Percentiles rank a stretch among this genome's conserved stretches.
Conservation (phyloP, 2,888 invertebrate species). For the Ennomos fuscantarius region DNA sequence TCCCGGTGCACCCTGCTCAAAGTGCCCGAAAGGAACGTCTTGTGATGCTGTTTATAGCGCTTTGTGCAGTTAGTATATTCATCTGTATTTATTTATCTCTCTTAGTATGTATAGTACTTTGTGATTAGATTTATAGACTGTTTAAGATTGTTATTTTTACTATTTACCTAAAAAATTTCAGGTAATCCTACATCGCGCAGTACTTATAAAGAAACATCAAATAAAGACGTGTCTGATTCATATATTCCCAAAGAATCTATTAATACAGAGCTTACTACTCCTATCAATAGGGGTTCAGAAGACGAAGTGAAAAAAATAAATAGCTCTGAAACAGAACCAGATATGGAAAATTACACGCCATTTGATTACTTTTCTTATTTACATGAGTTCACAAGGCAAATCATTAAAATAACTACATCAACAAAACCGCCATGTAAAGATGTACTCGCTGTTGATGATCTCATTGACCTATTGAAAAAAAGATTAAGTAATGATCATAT, state of each 20-base stretch:
- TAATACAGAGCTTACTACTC: not conserved
- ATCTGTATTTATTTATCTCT: not conserved
- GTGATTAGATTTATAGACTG: not conserved
- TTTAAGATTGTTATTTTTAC: too few species aligned
- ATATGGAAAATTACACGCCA: constrained; percentile 47
- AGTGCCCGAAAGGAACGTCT: constrained; percentile 51
- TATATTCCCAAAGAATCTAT: not conserved
- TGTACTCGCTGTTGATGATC: constrained; percentile 63
- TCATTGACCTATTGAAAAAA: constrained; percentile 69
- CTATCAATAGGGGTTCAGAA: constrained; percentile 10
- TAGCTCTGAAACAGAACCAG: constrained; percentile 17
- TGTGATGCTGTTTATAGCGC: constrained; percentile 59
- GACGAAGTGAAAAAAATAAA: constrained; percentile 4
- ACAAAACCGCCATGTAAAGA: constrained; percentile 59
- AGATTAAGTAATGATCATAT: constrained; percentile 66
- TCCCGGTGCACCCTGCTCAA: constrained; percentile 63
- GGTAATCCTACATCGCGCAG: constrained; percentile 18
- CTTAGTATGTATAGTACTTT: not conserved
- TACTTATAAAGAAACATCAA: not conserved
- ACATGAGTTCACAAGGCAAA: constrained; percentile 52
- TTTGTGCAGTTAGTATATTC: constrained; percentile 60
- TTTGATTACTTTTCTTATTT: constrained; percentile 68
- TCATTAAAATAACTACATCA: constrained; percentile 42
- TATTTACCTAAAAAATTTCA: constrained; percentile 16
- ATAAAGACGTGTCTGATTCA: constrained; percentile 6